phyloP scores from a whole-genome alignment of 2,797 vertebrate genomes.

The Carapus acus region DNA sequence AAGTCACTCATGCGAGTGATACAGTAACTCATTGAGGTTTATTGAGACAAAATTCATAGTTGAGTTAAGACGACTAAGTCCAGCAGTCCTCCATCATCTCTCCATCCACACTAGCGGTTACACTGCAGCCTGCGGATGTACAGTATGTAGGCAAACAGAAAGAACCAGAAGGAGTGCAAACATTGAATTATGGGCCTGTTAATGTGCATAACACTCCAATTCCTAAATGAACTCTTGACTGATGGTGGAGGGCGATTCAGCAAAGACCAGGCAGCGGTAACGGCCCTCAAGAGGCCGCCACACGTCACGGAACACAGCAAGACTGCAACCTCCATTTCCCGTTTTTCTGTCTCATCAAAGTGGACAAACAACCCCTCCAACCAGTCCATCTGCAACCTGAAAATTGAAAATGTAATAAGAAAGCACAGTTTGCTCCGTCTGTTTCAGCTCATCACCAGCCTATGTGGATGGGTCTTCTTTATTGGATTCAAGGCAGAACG shows the following conservation, averaged over 20 bases:
- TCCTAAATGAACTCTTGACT: slow-evolving; percentile 30
- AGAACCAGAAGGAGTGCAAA: slow-evolving; percentile 6
- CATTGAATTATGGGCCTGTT: no score
- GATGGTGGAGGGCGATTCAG: slow-evolving; percentile 24
- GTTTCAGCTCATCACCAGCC: slow-evolving; percentile 23
- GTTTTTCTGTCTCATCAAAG: not conserved
- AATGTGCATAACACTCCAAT: slow-evolving; percentile 14
- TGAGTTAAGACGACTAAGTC: not conserved
- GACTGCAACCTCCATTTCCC: not conserved
- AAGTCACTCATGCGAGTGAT: no score
- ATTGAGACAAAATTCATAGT: not conserved
- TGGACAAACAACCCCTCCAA: slow-evolving; percentile 19
- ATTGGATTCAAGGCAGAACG: slow-evolving; percentile 32
- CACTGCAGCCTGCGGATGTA: no score
- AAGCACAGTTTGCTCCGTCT: slow-evolving; percentile 1
- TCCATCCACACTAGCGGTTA: slow-evolving; percentile 1
- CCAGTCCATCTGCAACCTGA: slow-evolving; percentile 3
- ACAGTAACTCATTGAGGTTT: not conserved
- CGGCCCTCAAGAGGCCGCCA: slow-evolving; percentile 22
- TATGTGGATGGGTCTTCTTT: slow-evolving; percentile 28
- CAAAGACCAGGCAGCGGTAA: slow-evolving; percentile 15
- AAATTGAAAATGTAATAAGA: slow-evolving; percentile 7
- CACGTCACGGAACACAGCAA: slow-evolving; percentile 14
- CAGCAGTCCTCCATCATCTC: no score
- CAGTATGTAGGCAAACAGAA: slow-evolving; percentile 10